Evolutionary conservation across 2,888 invertebrate genomes (phyloP), one percentile per base, ranked within the genome.

Genomic region (Drosophila birchii): DNA sequence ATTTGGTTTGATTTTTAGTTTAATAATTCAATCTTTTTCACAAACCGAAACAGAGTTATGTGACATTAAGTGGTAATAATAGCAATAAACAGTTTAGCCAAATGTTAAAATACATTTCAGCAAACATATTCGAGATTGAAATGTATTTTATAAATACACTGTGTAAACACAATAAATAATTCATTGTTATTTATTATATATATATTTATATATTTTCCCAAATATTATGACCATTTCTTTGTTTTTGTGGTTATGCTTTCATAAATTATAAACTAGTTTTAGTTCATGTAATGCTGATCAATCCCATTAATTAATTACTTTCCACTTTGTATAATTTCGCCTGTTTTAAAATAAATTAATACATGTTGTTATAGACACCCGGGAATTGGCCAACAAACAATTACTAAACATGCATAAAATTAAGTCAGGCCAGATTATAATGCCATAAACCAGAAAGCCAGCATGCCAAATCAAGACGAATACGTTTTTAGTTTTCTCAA

Each of bases 371-470:
- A 16, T 7, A 29, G 51, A 16, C 59, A 59, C 38, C 39, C 16
- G 14, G 18, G 12, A 12, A 62, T 64, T 62, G 36, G 20, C 43
- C 51, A 64, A 64, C 34, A 36, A 20, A 29, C 12, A 64, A 62
- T 64, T 64, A 51, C 51, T 38, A 62, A 51, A 51, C 63, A 63
- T 38, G 63, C 51, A 62, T 62, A 51, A 36, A 64, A 51, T 51
- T 43, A 51, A 51, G 49, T 5, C 20, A 51, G 41, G 41, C 20
- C 29, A 8, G 7, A 29, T 36, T 62, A 64, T 51, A 29, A 41
- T 11, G 20, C 36, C 36, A n/a, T 51, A 63, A 51, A 44, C 43
- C 51, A 64, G 34, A 64, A 36, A 34, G 26, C 41, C 34, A 20
- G 41, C 34, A 18, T 12, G 7, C 20, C 23, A 23, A 34, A 51